phyloP scores from a whole-genome alignment of 2,797 vertebrate genomes.

The Tapera naevia region DNA sequence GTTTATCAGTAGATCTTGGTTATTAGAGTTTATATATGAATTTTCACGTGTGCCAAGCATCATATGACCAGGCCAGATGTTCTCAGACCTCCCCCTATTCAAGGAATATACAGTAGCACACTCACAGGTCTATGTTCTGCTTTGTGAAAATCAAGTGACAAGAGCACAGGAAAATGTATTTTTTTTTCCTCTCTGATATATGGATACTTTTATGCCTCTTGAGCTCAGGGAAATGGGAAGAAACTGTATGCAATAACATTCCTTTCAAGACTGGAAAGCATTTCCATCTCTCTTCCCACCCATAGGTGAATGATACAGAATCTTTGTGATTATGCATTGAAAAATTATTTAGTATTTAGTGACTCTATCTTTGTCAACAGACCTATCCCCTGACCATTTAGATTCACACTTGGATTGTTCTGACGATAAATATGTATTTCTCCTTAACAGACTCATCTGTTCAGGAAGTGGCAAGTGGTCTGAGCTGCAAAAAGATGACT shows the following conservation, averaged over 20 bases:
- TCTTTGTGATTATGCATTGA: not conserved
- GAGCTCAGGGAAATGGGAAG: not conserved
- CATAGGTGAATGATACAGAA: not conserved
- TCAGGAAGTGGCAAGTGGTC: not conserved
- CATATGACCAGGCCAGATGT: conserved; percentile 1
- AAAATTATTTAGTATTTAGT: too few relatives aligned
- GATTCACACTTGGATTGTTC: not conserved
- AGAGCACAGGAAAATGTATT: not conserved
- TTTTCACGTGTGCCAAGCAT: not conserved
- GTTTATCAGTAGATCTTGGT: conserved; percentile 7
- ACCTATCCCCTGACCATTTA: not conserved
- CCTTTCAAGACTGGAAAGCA: not conserved
- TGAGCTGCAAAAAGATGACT: not conserved
- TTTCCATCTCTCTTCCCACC: not conserved
- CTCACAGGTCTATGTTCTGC: not conserved
- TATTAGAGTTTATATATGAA: conserved; percentile 19
- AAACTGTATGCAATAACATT: not conserved
- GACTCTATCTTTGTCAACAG: too few relatives aligned
- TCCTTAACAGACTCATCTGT: not conserved
- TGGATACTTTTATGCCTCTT: not conserved
- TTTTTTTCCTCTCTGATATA: not conserved
- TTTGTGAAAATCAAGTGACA: not conserved
- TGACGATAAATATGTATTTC: not conserved
- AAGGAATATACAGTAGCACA: not conserved
- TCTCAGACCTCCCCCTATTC: not conserved